Evolutionary conservation across 92 coral and sea anemone species (phyloP).

Genomic region (Anthopleura xanthogrammica): DNA sequence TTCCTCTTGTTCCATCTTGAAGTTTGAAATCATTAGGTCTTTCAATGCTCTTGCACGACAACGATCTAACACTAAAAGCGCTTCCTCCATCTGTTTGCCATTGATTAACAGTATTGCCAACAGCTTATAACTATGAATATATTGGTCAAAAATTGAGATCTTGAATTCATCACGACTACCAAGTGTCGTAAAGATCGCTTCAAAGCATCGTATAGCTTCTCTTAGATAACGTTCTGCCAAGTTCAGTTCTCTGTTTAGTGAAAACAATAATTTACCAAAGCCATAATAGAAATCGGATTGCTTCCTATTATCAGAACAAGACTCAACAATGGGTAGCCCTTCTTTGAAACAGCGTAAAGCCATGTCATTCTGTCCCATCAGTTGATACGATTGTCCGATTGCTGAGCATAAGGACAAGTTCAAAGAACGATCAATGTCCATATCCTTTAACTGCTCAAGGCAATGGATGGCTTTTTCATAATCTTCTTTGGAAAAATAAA

Average conservation of each 20-base stretch:
- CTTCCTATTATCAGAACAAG: too few species aligned
- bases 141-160: neutral
- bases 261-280: neutral
- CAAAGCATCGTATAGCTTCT: constrained; percentile 18
- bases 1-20: neutral
- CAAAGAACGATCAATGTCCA: too few species aligned
- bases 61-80: neutral
- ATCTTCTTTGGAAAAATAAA: too few species aligned
- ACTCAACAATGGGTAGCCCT: too few species aligned
- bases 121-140: neutral
- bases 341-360: too few species aligned
- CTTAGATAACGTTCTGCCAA: neutral
- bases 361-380: too few species aligned
- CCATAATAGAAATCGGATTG: too few species aligned
- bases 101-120: neutral
- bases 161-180: neutral
- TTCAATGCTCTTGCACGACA: neutral
- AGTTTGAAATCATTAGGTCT: neutral
- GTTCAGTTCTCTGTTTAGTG: neutral
- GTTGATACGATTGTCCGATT: too few species aligned
- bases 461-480: too few species aligned
- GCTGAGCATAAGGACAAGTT: too few species aligned
- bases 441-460: too few species aligned
- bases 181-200: neutral
- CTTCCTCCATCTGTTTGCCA: neutral